Conservation (phyloP, 1,140 invertebrate species). For the Panagrolaimus sp. region DNA sequence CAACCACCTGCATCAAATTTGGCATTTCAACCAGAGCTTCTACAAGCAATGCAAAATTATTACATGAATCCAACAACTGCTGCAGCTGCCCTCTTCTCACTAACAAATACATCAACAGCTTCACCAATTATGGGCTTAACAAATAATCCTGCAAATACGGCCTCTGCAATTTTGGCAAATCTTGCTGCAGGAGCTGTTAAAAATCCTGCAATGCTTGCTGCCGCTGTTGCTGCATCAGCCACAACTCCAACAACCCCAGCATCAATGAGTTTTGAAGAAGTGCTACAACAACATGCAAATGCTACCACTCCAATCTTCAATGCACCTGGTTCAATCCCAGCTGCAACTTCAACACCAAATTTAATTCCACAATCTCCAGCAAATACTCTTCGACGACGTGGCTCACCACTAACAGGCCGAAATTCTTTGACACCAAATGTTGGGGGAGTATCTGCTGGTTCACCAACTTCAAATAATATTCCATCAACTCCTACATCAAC, state of each 20-base stretch:
- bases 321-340: no score
- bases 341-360: not conserved
- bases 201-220: not conserved
- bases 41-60: constrained; percentile 54
- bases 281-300: not conserved
- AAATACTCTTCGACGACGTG: not conserved
- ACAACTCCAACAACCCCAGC: no score
- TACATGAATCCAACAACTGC: constrained; percentile 42
- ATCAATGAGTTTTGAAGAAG: not conserved
- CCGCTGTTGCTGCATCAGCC: not conserved
- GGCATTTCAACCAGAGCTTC: constrained; percentile 50
- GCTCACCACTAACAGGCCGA: not conserved
- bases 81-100: constrained; percentile 31
- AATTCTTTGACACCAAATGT: not conserved
- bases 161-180: not conserved
- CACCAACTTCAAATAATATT: not conserved
- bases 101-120: constrained; percentile 28
- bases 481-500: not conserved
- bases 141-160: constrained; percentile 16
- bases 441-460: not conserved
- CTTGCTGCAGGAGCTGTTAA: constrained; percentile 14
- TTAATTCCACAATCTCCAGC: not conserved
- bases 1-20: not conserved
- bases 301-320: not conserved
- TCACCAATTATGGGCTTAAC: constrained; percentile 12